Percentiles rank a stretch among this genome's conserved stretches.
phyloP scores from a whole-genome alignment of 2,797 vertebrate species.

The Malacoraja senta region DNA sequence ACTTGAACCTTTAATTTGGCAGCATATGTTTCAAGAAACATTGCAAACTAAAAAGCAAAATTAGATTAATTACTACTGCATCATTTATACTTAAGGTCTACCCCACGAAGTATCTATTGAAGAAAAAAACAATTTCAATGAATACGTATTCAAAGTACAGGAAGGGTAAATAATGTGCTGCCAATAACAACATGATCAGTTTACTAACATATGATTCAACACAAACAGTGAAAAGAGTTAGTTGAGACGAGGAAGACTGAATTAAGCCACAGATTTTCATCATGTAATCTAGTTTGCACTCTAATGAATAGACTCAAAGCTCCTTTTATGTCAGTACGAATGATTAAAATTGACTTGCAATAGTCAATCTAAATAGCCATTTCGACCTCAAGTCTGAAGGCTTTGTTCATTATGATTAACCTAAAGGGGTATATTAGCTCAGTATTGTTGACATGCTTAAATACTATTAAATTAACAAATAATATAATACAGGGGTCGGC shows the following conservation, averaged over 20 bases:
- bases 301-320: neutral
- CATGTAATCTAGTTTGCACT: neutral
- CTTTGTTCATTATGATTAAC: neutral
- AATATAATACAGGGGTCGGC: neutral
- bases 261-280: neutral
- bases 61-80: constrained; percentile 15
- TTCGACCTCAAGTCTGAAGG: neutral
- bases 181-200: neutral
- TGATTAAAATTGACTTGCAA: neutral
- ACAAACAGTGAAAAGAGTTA: neutral
- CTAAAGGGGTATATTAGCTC: neutral
- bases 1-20: neutral
- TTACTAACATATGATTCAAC: neutral
- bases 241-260: neutral
- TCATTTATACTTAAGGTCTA: neutral
- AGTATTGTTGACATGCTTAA: neutral
- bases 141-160: neutral
- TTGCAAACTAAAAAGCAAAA: neutral
- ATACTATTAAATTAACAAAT: neutral
- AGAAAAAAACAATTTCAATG: neutral
- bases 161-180: neutral
- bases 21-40: constrained; percentile 8
- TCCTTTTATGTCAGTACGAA: neutral
- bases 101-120: neutral
- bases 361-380: neutral